Evolutionary conservation across 2,888 invertebrate genomes (phyloP).

Genomic region (Napeogenes sylphis): DNA sequence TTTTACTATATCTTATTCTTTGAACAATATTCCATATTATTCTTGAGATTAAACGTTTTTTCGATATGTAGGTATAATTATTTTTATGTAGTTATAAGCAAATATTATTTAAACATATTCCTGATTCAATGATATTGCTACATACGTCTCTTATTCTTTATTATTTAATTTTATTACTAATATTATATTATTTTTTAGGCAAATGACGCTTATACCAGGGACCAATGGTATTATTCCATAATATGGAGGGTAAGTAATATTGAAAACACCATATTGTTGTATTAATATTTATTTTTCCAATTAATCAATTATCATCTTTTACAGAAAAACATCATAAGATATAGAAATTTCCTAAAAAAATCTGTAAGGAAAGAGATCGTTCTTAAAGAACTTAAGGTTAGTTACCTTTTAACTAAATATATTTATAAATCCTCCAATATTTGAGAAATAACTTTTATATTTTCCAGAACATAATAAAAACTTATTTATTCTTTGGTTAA

Average conservation of each 20-base stretch:
- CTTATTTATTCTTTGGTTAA: too few species aligned
- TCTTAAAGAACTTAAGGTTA: conserved; percentile 85
- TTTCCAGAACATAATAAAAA: too few species aligned
- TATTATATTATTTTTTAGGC: conserved; percentile 74
- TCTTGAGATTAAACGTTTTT: conserved; percentile 12
- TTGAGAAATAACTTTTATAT: too few species aligned
- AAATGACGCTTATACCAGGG: conserved; percentile 86
- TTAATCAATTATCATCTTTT: conserved; percentile 38
- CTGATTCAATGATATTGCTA: too few species aligned
- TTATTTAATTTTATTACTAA: too few species aligned
- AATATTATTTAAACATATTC: background rate
- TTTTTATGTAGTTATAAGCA: too few species aligned
- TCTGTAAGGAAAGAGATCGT: conserved; percentile 84
- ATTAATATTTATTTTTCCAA: conserved; percentile 6
- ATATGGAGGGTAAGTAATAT: conserved; percentile 82
- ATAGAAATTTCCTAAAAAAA: conserved; percentile 82
- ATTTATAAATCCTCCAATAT: too few species aligned
- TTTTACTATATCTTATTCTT: too few species aligned
- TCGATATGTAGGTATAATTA: conserved; percentile 1
- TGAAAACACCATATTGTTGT: background rate
- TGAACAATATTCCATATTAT: too few species aligned
- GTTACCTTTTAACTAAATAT: background rate
- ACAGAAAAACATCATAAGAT: conserved; percentile 87
- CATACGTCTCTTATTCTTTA: too few species aligned
- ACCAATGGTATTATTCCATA: conserved; percentile 90